Evolutionary conservation across 2,888 invertebrate genomes (phyloP).

Genomic region (Thera obeliscata): DNA sequence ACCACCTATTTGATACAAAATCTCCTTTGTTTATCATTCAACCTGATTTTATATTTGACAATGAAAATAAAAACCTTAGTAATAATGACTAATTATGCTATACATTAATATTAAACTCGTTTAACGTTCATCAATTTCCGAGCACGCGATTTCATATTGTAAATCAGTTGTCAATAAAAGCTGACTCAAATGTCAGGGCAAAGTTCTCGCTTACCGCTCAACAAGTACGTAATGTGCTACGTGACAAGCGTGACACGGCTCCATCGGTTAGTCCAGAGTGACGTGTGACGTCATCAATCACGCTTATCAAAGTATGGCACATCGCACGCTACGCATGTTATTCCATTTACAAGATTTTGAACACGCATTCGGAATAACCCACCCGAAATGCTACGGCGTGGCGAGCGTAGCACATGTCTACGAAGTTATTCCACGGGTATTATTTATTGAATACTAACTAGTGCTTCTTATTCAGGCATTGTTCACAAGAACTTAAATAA

Average conservation of each 20-base stretch:
- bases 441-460: not conserved
- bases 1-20: slow-evolving; percentile 25
- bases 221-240: slow-evolving; percentile 61
- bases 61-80: not conserved
- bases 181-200: slow-evolving; percentile 25
- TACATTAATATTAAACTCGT: not conserved
- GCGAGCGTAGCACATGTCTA: slow-evolving; percentile 34
- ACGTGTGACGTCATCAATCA: slow-evolving; percentile 77
- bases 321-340: slow-evolving; percentile 50
- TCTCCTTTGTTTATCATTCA: slow-evolving; percentile 9
- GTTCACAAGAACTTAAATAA: not conserved
- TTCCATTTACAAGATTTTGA: slow-evolving; percentile 34
- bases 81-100: not conserved
- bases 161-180: slow-evolving; percentile 38
- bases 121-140: slow-evolving; percentile 15
- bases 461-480: not conserved
- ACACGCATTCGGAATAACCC: slow-evolving; percentile 21
- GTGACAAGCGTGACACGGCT: slow-evolving; percentile 37
- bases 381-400: slow-evolving; percentile 26
- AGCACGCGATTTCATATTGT: slow-evolving; percentile 7
- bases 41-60: slow-evolving; percentile 1
- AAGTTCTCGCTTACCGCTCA: slow-evolving; percentile 42
- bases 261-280: slow-evolving; percentile 27
- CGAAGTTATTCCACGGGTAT: slow-evolving; percentile 5
- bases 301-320: slow-evolving; percentile 62